Conservation (phyloP, 2,797 vertebrate species). For the Phylloscopus collybita region DNA sequence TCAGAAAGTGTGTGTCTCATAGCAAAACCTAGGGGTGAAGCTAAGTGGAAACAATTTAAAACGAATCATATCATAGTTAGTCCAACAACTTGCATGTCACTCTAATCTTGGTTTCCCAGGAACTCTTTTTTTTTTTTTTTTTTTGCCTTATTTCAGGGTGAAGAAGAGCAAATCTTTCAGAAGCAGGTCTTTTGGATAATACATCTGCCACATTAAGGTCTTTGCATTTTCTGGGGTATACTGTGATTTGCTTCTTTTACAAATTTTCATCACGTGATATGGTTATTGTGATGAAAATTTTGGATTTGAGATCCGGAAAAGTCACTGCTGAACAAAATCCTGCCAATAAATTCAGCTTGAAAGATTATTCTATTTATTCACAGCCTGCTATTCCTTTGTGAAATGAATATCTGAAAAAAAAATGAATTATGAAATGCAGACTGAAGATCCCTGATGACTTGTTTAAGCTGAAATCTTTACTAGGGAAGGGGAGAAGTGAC, state of each 20-base stretch:
- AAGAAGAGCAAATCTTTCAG: background rate
- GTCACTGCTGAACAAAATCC: background rate
- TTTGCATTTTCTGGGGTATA: background rate
- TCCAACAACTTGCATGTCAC: background rate
- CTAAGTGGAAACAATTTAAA: slow-evolving; percentile 5
- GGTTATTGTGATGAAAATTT: background rate
- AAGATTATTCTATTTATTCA: background rate
- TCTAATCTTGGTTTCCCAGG: background rate
- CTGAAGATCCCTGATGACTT: background rate
- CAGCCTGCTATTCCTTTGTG: background rate
- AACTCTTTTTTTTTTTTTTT: background rate
- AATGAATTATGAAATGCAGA: background rate
- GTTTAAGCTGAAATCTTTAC: background rate
- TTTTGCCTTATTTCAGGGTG: background rate
- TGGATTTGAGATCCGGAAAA: background rate
- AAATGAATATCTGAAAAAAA: background rate
- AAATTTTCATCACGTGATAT: background rate
- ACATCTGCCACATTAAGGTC: background rate
- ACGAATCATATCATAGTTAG: background rate
- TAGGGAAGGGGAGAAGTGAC: background rate
- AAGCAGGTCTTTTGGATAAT: background rate
- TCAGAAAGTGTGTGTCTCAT: background rate
- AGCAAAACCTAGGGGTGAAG: background rate
- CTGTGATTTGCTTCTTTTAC: background rate
- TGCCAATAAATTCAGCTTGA: background rate